Conservation (phyloP, 2,888 invertebrate genomes). For the Anthrax anthrax region DNA sequence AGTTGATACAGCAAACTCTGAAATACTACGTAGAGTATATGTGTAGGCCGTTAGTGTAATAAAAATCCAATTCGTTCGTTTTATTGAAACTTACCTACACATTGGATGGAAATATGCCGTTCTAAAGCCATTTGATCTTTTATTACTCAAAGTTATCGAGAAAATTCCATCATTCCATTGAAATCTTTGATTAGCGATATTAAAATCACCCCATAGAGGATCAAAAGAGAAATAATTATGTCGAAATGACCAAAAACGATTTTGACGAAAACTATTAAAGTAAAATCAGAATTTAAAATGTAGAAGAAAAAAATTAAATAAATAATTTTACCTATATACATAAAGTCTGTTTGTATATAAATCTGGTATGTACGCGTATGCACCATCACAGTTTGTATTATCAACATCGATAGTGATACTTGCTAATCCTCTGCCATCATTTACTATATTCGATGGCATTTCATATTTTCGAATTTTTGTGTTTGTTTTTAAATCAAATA, state of each 20-base stretch:
- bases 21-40: too few species aligned
- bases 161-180: constrained; percentile 73
- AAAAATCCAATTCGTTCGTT: too few species aligned
- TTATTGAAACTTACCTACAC: constrained; percentile 31
- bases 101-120: constrained; percentile 64
- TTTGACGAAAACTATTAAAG: constrained; percentile 42
- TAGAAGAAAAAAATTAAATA: background rate
- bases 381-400: constrained; percentile 40
- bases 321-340: constrained; percentile 29
- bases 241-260: constrained; percentile 53
- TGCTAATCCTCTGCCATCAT: constrained; percentile 41
- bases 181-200: constrained; percentile 52
- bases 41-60: too few species aligned
- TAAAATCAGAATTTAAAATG: background rate
- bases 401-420: constrained; percentile 54
- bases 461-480: constrained; percentile 41
- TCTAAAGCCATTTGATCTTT: constrained; percentile 39
- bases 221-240: constrained; percentile 66
- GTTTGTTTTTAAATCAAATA: constrained; percentile 52
- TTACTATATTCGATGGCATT: constrained; percentile 28
- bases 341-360: constrained; percentile 22
- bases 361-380: constrained; percentile 55
- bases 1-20: constrained; percentile 57
- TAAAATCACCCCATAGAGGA: constrained; percentile 50
- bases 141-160: constrained; percentile 47